Percentiles rank a stretch among this genome's conserved stretches.
These are phyloP conservation scores for Pelobates cultripes DNA, from an alignment of 2,797 vertebrate species.

Conservation along the genomic window DNA sequence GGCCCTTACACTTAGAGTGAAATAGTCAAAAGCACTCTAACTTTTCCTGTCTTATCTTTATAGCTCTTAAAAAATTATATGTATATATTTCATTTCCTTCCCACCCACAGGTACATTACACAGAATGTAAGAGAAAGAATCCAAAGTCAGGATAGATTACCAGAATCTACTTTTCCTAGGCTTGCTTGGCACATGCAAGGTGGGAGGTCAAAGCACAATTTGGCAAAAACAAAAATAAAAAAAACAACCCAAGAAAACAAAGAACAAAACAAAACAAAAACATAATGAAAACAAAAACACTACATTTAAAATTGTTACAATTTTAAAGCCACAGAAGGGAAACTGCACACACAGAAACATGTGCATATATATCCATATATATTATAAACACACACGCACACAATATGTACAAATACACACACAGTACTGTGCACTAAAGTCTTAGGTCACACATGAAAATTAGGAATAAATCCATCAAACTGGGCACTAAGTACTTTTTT, in stretches of 20 bases:
- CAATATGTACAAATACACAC: too few relatives aligned
- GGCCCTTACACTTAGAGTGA: not conserved
- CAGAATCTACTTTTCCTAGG: slow-evolving; percentile 62
- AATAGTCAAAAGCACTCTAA: not conserved
- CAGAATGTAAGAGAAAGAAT: not conserved
- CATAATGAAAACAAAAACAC: slow-evolving; percentile 61
- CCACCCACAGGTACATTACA: not conserved
- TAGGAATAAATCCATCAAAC: too few relatives aligned
- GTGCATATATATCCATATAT: slow-evolving; percentile 26
- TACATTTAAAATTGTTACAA: slow-evolving; percentile 54
- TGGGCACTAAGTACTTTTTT: too few relatives aligned
- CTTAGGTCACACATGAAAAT: too few relatives aligned
- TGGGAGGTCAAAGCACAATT: slow-evolving; percentile 71
- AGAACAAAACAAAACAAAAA: not conserved
- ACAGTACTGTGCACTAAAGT: too few relatives aligned
- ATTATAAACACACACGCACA: too few relatives aligned
- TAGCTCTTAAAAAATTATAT: not conserved
- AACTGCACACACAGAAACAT: slow-evolving; percentile 60
- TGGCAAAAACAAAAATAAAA: slow-evolving; percentile 70
- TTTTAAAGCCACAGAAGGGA: slow-evolving; percentile 74
- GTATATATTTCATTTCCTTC: not conserved
- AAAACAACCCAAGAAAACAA: slow-evolving; percentile 58
- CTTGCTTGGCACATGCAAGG: slow-evolving; percentile 97
- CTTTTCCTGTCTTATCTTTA: not conserved
- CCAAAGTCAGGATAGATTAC: slow-evolving; percentile 52